Evolutionary conservation across 2,113 vertebrate species (phyloP).

Genomic region (Chionis minor): DNA sequence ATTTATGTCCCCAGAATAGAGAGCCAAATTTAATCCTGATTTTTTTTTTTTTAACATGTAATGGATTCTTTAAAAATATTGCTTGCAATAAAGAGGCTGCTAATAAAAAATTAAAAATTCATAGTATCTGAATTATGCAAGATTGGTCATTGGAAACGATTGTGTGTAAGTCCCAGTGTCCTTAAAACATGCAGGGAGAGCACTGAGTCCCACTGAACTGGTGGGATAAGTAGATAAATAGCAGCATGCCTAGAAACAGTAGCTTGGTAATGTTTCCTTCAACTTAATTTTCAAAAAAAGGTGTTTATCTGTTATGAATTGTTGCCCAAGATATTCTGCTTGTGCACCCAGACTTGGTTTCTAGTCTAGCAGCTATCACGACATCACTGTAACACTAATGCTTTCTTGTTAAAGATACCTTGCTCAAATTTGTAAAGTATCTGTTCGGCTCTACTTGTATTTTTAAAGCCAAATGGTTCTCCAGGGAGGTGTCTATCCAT

Average conservation of each 20-base stretch:
- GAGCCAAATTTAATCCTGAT: neutral
- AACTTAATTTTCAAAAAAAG: neutral
- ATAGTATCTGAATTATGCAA: neutral
- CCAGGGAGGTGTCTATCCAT: neutral
- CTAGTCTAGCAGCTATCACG: neutral
- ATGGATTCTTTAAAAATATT: neutral
- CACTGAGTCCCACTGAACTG: neutral
- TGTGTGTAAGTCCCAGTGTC: neutral
- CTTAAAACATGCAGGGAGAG: neutral
- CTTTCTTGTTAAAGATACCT: neutral
- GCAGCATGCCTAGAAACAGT: neutral
- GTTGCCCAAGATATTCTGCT: neutral
- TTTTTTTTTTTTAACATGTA: neutral
- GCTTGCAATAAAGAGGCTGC: neutral
- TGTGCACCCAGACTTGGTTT: neutral
- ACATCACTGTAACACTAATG: neutral
- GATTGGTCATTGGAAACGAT: neutral
- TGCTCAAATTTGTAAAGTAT: neutral
- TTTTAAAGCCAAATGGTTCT: neutral
- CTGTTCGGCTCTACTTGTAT: neutral
- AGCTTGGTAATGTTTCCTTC: neutral
- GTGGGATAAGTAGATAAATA: neutral
- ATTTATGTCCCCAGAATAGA: neutral
- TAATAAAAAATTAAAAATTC: slow-evolving; percentile 16
- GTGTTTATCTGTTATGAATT: neutral